Evolutionary conservation across 2,797 vertebrate species (phyloP).

Genomic region (Ctenopoma multispine): DNA sequence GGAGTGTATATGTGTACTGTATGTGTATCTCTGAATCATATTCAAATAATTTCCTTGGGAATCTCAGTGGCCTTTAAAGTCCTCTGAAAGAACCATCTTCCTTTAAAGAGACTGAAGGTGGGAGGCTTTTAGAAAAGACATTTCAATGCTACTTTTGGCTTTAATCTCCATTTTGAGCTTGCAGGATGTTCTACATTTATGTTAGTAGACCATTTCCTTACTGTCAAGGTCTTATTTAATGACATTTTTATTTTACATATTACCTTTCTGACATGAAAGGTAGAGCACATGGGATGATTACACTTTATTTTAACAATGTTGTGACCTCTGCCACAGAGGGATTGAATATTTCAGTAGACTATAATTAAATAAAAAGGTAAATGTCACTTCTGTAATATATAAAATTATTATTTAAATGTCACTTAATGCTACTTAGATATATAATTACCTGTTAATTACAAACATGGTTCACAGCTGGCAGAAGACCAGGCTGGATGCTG

Average conservation of each 20-base stretch:
- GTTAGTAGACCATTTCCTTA: conserved; percentile 20
- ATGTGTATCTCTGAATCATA: conserved; percentile 6
- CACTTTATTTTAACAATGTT: neutral
- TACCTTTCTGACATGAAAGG: conserved; percentile 16
- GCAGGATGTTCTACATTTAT: conserved; percentile 30
- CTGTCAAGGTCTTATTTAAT: conserved; percentile 28
- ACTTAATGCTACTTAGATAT: conserved; percentile 26
- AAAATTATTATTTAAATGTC: conserved; percentile 32
- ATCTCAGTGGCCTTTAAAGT: conserved; percentile 73
- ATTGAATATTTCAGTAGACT: neutral
- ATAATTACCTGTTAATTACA: conserved; percentile 45
- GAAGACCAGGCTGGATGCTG: neutral
- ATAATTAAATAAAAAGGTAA: conserved; percentile 13
- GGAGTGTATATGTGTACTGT: conserved; percentile 1
- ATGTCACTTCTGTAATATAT: conserved; percentile 8
- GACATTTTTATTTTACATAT: conserved; percentile 15
- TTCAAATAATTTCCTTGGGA: conserved; percentile 60
- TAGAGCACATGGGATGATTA: neutral
- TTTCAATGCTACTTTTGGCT: conserved; percentile 40
- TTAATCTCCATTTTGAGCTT: conserved; percentile 45
- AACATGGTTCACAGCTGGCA: conserved; percentile 29
- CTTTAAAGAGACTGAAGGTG: conserved; percentile 40
- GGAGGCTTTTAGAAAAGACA: conserved; percentile 38
- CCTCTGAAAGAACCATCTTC: conserved; percentile 42
- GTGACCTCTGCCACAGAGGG: neutral